Evolutionary conservation across 2,888 invertebrate genomes (phyloP).

Genomic region (Drosophila aldrichi): DNA sequence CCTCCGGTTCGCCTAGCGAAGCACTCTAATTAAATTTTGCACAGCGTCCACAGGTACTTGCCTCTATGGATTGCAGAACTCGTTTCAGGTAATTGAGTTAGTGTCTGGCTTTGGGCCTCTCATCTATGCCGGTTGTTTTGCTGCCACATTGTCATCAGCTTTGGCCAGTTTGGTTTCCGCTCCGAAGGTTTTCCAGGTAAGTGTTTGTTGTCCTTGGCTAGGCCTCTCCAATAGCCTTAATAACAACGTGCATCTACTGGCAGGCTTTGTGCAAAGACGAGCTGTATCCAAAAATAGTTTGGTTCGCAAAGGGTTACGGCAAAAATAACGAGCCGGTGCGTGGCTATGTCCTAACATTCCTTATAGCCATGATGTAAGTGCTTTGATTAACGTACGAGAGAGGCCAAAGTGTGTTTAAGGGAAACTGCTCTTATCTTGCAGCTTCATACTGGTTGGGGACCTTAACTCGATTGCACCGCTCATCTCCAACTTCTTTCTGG

Average conservation of each 20-base stretch:
- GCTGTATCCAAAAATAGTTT: conserved; percentile 95
- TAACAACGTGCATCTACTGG: neutral
- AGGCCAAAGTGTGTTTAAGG: neutral
- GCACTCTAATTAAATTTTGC: conserved; percentile 33
- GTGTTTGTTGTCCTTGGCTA: neutral
- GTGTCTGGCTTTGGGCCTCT: conserved; percentile 95
- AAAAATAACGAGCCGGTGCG: conserved; percentile 93
- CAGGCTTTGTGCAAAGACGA: conserved; percentile 96
- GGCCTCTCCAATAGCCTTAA: neutral
- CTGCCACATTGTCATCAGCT: conserved; percentile 98
- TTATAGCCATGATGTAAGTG: conserved; percentile 94
- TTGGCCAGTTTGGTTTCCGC: conserved; percentile 98
- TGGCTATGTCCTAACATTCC: conserved; percentile 96
- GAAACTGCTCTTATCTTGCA: conserved; percentile 37
- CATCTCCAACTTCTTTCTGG: conserved; percentile 97
- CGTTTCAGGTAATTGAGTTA: conserved; percentile 91
- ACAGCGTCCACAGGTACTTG: conserved; percentile 86
- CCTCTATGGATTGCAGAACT: conserved; percentile 86
- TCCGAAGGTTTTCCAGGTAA: conserved; percentile 93
- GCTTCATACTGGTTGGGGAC: conserved; percentile 88
- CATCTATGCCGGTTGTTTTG: conserved; percentile 98
- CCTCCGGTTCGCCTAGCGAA: neutral
- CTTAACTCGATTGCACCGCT: conserved; percentile 95
- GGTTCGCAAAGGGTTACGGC: conserved; percentile 95
- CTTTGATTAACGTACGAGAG: neutral